These are phyloP conservation scores for Corynorhinus townsendii DNA, from an alignment of 2,113 vertebrate genomes.

Conservation along the genomic window DNA sequence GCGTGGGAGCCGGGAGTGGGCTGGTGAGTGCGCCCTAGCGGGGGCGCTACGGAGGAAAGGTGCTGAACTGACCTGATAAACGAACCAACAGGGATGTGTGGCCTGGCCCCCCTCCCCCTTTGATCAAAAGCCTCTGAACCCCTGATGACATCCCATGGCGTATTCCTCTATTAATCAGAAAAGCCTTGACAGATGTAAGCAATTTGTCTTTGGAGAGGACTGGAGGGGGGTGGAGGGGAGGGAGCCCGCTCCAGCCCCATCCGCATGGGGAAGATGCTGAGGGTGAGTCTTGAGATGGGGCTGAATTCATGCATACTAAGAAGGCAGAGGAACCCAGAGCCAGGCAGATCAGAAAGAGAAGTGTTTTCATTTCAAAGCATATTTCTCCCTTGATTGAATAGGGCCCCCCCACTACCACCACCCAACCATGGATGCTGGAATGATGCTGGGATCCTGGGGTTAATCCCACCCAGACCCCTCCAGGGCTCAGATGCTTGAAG, in stretches of 20 bases:
- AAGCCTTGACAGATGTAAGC: conserved; percentile 67
- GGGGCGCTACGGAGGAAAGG: conserved; percentile 16
- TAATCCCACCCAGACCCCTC: conserved; percentile 65
- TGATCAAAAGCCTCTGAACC: conserved; percentile 72
- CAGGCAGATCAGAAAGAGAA: conserved; percentile 68
- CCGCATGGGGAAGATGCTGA: conserved; percentile 45
- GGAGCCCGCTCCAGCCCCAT: conserved; percentile 9
- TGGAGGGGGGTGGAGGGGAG: not conserved
- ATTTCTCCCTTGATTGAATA: conserved; percentile 70
- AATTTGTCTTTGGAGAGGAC: conserved; percentile 63
- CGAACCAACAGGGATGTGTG: conserved; percentile 58
- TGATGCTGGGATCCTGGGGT: conserved; percentile 59
- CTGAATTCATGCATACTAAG: conserved; percentile 73
- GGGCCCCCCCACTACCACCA: conserved; percentile 1
- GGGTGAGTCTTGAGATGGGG: conserved; percentile 48
- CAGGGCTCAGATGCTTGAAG: conserved; percentile 40
- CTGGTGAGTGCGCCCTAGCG: not conserved
- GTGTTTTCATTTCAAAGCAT: conserved; percentile 77
- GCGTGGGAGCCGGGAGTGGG: not conserved
- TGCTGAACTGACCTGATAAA: conserved; percentile 53
- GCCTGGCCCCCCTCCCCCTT: conserved; percentile 17
- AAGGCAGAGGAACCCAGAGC: conserved; percentile 44
- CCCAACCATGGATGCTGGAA: conserved; percentile 50
- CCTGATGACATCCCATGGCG: conserved; percentile 67
- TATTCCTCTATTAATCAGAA: conserved; percentile 75